Evolutionary conservation across 2,797 vertebrate species (phyloP).

Genomic region (Picus viridis): DNA sequence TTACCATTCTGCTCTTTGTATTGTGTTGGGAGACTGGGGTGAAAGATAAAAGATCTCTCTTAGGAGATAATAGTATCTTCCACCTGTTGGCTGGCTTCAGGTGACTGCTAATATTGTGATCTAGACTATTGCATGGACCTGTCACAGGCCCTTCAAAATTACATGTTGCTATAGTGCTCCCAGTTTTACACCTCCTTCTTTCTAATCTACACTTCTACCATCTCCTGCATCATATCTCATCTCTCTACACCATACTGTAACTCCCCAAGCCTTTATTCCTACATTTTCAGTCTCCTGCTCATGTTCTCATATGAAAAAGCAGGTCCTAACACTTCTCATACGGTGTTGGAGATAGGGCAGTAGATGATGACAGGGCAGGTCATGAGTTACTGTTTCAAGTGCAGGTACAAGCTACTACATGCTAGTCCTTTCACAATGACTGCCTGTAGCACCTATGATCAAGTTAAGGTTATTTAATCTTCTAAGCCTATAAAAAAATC

Average conservation of each 20-base stretch:
- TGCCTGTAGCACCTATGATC: background rate
- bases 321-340: background rate
- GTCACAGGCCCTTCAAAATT: background rate
- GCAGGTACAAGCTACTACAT: background rate
- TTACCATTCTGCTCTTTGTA: background rate
- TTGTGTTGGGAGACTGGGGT: background rate
- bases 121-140: background rate
- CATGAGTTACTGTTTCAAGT: background rate
- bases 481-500: background rate
- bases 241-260: background rate
- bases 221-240: background rate
- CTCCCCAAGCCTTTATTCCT: background rate
- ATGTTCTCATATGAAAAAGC: background rate
- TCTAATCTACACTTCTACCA: background rate
- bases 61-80: background rate
- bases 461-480: background rate
- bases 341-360: background rate
- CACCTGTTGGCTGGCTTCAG: background rate
- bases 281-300: background rate
- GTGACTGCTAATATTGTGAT: background rate
- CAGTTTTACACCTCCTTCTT: background rate
- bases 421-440: background rate
- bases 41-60: background rate
- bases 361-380: background rate
- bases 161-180: background rate